Conservation (phyloP, 2,888 invertebrate species). For the Chydorus sphaericus region DNA sequence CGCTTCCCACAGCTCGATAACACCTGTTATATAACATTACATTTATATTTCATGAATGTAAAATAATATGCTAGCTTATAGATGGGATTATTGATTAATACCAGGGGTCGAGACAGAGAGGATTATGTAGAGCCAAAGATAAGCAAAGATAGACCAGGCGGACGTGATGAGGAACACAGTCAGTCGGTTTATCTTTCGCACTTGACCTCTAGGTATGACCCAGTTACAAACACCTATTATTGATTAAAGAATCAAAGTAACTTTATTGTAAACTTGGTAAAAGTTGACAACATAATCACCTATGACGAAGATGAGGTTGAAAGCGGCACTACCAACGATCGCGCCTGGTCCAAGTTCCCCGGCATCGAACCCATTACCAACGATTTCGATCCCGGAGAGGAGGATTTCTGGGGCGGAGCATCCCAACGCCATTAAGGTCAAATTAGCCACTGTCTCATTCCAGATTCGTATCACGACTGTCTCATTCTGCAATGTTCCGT, state of each 20-base stretch:
- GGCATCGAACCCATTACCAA: constrained; percentile 84
- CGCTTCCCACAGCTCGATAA: constrained; percentile 95
- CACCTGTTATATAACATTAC: too few relatives aligned
- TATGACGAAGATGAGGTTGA: constrained; percentile 95
- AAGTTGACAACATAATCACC: too few relatives aligned
- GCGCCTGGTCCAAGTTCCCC: constrained; percentile 97
- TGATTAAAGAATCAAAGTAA: too few relatives aligned
- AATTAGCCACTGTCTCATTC: constrained; percentile 98
- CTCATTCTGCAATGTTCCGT: too few relatives aligned
- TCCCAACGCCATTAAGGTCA: constrained; percentile 96
- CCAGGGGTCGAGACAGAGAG: constrained; percentile 72
- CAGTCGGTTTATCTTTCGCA: constrained; percentile 82
- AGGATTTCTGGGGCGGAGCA: constrained; percentile 97
- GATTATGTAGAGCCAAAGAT: constrained; percentile 95
- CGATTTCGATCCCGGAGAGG: constrained; percentile 93
- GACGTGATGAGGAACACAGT: constrained; percentile 96
- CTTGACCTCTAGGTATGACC: constrained; percentile 80
- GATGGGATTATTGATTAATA: too few relatives aligned
- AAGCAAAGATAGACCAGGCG: constrained; percentile 94
- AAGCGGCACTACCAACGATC: constrained; percentile 96
- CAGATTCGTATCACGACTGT: constrained; percentile 89
- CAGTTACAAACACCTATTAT: constrained; percentile 82
- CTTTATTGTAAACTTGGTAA: too few relatives aligned
- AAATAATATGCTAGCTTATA: too few relatives aligned
- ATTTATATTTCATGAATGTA: too few relatives aligned